Conservation (phyloP, 2,888 invertebrate genomes). For the Xanthorhoe spadicearia region DNA sequence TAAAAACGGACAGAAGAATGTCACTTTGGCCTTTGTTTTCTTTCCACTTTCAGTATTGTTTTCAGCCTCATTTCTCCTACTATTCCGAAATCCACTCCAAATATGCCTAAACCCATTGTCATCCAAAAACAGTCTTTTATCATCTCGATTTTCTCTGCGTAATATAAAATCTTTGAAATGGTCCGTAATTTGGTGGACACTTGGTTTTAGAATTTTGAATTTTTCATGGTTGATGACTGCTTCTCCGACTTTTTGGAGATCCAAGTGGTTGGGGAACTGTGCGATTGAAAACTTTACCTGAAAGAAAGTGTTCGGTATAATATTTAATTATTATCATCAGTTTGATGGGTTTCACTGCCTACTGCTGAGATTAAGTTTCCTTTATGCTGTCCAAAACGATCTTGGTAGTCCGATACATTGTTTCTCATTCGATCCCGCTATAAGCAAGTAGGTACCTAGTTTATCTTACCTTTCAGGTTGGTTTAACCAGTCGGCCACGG, state of each 20-base stretch:
- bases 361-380: no score
- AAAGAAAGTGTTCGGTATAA: neutral
- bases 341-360: no score
- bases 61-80: conserved; percentile 8
- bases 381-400: no score
- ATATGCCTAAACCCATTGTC: conserved; percentile 66
- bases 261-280: conserved; percentile 55
- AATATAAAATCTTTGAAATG: conserved; percentile 62
- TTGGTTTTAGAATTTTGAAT: conserved; percentile 63
- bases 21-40: conserved; percentile 46
- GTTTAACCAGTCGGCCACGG: no score
- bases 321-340: neutral
- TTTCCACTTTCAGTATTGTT: no score
- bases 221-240: conserved; percentile 56
- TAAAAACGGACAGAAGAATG: conserved; percentile 71
- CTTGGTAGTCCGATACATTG: no score
- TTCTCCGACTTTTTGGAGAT: conserved; percentile 65
- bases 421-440: no score
- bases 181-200: conserved; percentile 59
- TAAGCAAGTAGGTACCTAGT: no score
- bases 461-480: no score
- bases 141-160: conserved; percentile 44
- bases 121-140: conserved; percentile 60
- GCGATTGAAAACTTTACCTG: conserved; percentile 39
- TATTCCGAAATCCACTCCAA: conserved; percentile 59